Conservation (phyloP, 2,888 invertebrate species). For the Campoletis raptor region DNA sequence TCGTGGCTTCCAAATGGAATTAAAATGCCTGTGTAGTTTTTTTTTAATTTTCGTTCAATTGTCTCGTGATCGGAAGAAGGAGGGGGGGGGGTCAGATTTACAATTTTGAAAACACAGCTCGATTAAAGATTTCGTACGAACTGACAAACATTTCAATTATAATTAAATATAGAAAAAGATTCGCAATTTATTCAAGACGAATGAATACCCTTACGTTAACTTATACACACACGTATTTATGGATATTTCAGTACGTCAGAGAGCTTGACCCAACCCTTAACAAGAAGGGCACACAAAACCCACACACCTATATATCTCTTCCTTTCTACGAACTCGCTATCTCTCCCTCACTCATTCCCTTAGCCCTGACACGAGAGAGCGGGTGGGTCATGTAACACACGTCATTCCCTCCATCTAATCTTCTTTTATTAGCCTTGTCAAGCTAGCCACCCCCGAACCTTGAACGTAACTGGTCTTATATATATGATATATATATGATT, state of each 20-base stretch:
- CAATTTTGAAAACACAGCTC: not conserved
- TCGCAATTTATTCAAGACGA: not conserved
- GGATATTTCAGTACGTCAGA: slow-evolving; percentile 25
- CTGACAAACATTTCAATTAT: not conserved
- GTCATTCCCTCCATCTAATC: slow-evolving; percentile 68
- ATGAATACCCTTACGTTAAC: not conserved
- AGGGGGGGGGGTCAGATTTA: not conserved
- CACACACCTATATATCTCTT: slow-evolving; percentile 26
- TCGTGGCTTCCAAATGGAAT: not conserved
- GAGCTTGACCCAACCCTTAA: slow-evolving; percentile 12
- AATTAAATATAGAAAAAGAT: not conserved
- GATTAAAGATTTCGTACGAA: not conserved
- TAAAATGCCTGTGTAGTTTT: not conserved
- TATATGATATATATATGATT: slow-evolving; percentile 30
- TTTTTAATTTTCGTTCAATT: not conserved
- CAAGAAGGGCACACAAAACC: slow-evolving; percentile 27
- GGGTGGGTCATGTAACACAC: slow-evolving; percentile 66
- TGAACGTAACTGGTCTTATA: slow-evolving; percentile 58
- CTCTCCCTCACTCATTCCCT: slow-evolving; percentile 29
- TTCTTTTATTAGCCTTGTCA: slow-evolving; percentile 69
- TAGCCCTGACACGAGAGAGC: slow-evolving; percentile 49
- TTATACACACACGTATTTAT: not conserved
- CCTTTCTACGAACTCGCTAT: slow-evolving; percentile 33
- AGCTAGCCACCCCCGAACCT: slow-evolving; percentile 61
- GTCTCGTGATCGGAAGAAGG: not conserved